These are phyloP conservation scores for Apistogramma diplotaenia DNA, from an alignment of 2,113 vertebrate genomes.

Conservation along the genomic window DNA sequence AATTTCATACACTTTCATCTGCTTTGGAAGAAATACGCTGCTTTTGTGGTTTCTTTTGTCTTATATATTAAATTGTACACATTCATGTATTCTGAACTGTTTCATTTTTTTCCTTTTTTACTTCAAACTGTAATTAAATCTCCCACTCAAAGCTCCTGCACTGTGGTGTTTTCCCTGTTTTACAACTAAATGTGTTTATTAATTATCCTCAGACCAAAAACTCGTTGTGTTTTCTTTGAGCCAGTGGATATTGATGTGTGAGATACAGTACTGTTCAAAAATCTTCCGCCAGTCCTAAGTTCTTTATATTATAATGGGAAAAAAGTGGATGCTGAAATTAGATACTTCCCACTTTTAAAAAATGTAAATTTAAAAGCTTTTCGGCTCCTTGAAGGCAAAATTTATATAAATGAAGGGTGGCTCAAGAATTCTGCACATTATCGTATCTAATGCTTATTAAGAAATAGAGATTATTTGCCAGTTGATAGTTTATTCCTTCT, in stretches of 20 bases:
- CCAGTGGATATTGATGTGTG: background rate
- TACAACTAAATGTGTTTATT: too few species aligned
- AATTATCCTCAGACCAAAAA: too few species aligned
- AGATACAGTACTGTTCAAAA: too few species aligned
- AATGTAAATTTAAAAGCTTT: too few species aligned
- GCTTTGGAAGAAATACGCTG: background rate
- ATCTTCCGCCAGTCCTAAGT: background rate
- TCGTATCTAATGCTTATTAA: background rate
- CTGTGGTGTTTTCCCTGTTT: background rate
- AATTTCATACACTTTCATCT: background rate
- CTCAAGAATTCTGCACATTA: background rate
- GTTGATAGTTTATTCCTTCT: background rate
- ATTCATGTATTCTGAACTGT: background rate
- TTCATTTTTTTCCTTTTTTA: background rate
- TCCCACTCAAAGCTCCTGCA: background rate
- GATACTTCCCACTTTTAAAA: background rate
- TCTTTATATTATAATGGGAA: background rate
- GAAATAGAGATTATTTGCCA: too few species aligned
- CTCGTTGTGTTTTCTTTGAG: too few species aligned
- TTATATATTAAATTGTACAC: constrained; percentile 30
- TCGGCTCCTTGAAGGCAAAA: background rate
- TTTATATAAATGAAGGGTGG: background rate
- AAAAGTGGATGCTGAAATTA: too few species aligned
- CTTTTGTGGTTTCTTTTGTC: constrained; percentile 7
- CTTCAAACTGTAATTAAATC: background rate